These are phyloP conservation scores for Brachyalestes nurse DNA, from an alignment of 2,797 vertebrate genomes.

Conservation along the genomic window DNA sequence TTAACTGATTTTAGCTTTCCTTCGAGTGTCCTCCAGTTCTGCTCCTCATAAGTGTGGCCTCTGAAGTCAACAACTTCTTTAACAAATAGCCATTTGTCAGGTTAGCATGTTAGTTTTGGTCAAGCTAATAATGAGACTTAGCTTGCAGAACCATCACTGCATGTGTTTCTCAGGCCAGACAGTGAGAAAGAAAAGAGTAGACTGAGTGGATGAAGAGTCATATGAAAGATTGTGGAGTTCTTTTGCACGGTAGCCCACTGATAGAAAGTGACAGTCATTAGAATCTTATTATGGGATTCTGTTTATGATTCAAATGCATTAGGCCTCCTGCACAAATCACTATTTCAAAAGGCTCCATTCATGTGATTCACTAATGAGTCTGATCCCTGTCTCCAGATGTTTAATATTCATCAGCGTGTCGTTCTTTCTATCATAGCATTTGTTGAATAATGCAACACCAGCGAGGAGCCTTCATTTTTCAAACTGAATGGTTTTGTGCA, in stretches of 20 bases:
- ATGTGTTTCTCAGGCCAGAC: too few species aligned
- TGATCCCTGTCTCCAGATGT: constrained; percentile 48
- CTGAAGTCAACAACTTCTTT: too few species aligned
- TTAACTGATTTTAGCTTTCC: too few species aligned
- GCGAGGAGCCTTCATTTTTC: constrained; percentile 61
- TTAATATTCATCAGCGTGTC: constrained; percentile 37
- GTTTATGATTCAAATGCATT: not conserved
- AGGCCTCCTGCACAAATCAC: not conserved
- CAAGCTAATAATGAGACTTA: too few species aligned
- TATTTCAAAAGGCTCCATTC: not conserved
- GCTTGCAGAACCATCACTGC: too few species aligned
- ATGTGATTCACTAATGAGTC: constrained; percentile 40
- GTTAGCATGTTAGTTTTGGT: too few species aligned
- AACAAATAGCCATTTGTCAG: too few species aligned
- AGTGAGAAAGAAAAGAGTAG: constrained; percentile 30
- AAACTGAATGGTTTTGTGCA: constrained; percentile 60
- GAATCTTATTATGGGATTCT: not conserved
- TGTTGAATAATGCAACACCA: constrained; percentile 65
- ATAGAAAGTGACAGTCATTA: not conserved
- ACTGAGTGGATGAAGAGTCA: constrained; percentile 36
- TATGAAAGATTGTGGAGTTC: constrained; percentile 6
- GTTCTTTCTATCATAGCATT: constrained; percentile 30
- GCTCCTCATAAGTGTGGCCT: too few species aligned
- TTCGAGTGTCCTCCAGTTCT: too few species aligned
- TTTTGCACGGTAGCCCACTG: not conserved